A percentile compares a stretch with the other conserved stretches of the same genome.
phyloP scores from a whole-genome alignment of 2,888 invertebrate species.

The Lysandra coridon region DNA sequence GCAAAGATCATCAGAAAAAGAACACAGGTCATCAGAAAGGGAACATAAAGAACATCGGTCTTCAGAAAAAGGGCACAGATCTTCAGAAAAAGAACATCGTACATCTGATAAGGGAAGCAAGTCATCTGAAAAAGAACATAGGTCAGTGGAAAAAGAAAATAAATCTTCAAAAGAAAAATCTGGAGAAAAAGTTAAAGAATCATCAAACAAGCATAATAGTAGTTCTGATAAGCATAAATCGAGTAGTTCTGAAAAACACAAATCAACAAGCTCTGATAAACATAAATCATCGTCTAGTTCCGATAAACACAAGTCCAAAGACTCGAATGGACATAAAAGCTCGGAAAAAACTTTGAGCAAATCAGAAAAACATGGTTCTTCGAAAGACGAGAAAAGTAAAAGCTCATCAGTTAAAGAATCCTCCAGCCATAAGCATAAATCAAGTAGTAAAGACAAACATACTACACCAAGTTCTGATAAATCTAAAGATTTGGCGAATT shows the following conservation, averaged over 20 bases:
- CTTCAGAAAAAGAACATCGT: slow-evolving; percentile 36
- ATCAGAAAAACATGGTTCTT: slow-evolving; percentile 52
- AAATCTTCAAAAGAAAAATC: slow-evolving; percentile 21
- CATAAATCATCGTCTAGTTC: slow-evolving; percentile 45
- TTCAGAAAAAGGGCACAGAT: slow-evolving; percentile 33
- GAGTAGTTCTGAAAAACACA: slow-evolving; percentile 52
- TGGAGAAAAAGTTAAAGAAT: slow-evolving; percentile 35
- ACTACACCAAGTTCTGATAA: slow-evolving; percentile 66
- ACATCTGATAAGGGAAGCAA: slow-evolving; percentile 14
- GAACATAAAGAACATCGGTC: slow-evolving; percentile 31
- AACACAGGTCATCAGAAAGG: slow-evolving; percentile 21
- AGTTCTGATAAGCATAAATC: slow-evolving; percentile 55
- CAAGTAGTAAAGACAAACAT: slow-evolving; percentile 64
- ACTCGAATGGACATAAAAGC: slow-evolving; percentile 39
- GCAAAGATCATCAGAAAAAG: slow-evolving; percentile 27
- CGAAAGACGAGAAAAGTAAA: slow-evolving; percentile 51
- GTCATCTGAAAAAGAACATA: slow-evolving; percentile 32
- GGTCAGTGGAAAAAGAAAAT: slow-evolving; percentile 31
- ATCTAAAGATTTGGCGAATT: slow-evolving; percentile 61
- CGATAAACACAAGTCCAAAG: slow-evolving; percentile 55
- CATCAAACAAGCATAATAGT: slow-evolving; percentile 38
- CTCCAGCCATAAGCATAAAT: slow-evolving; percentile 54
- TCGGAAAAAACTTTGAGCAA: slow-evolving; percentile 49
- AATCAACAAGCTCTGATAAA: slow-evolving; percentile 46
- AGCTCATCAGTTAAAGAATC: slow-evolving; percentile 55